Conservation (phyloP, 1,140 invertebrate species). For the Latrodectus geometricus region DNA sequence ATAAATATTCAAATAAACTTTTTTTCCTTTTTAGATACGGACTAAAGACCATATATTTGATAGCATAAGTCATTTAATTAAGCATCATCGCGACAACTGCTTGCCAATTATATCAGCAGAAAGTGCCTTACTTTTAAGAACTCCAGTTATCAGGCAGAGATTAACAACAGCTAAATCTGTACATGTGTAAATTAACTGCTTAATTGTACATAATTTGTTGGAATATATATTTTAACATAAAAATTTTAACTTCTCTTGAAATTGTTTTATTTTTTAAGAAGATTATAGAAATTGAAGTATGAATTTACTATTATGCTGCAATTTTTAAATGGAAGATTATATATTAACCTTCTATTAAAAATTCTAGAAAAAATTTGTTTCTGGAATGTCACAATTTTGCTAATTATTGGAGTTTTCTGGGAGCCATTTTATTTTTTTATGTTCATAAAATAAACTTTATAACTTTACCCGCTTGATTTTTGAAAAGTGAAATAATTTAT, state of each 20-base stretch:
- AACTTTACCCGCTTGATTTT: too few relatives aligned
- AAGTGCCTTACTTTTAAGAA: constrained; percentile 82
- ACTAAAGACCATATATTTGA: constrained; percentile 97
- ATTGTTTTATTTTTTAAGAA: background rate
- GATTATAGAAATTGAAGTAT: too few relatives aligned
- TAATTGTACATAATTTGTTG: background rate
- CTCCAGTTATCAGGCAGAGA: constrained; percentile 26
- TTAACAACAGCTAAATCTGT: constrained; percentile 37
- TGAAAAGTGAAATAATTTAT: too few relatives aligned
- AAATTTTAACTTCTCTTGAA: background rate
- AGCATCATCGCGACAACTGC: constrained; percentile 92
- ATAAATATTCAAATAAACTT: too few relatives aligned
- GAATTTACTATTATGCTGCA: background rate
- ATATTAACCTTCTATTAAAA: background rate
- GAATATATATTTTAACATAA: background rate
- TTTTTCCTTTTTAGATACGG: constrained; percentile 76
- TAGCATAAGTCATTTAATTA: constrained; percentile 94
- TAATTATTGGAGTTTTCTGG: too few relatives aligned
- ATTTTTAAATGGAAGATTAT: background rate
- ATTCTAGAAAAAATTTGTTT: background rate
- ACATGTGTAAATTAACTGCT: constrained; percentile 28
- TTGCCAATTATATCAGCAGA: constrained; percentile 95
- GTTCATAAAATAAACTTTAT: too few relatives aligned
- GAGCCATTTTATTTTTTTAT: too few relatives aligned
- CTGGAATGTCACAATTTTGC: too few relatives aligned